Percentiles rank a stretch among this genome's conserved stretches.
These are phyloP conservation scores for Sarcophaga subvicina DNA, from an alignment of 2,888 invertebrate species.

Conservation along the genomic window DNA sequence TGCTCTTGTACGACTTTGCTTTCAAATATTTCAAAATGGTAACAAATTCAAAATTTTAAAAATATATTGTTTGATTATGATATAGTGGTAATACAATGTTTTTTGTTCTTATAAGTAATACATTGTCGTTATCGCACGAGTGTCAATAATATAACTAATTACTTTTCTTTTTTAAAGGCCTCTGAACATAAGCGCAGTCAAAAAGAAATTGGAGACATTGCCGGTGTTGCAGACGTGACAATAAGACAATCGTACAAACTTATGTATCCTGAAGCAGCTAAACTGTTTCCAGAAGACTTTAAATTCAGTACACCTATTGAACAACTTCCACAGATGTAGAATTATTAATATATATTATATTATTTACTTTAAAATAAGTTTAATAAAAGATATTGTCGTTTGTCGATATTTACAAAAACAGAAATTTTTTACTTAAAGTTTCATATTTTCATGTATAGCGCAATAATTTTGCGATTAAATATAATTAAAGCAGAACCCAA, in stretches of 20 bases:
- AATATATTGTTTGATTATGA: too few relatives aligned
- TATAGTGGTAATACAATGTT: too few relatives aligned
- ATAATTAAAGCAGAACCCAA: too few relatives aligned
- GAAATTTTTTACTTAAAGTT: too few relatives aligned
- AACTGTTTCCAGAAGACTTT: conserved; percentile 98
- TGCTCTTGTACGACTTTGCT: too few relatives aligned
- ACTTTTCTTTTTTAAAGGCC: conserved; percentile 83
- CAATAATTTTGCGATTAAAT: too few relatives aligned
- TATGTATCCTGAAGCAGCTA: conserved; percentile 96
- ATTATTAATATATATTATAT: background rate
- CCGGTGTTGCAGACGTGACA: conserved; percentile 99
- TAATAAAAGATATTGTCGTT: background rate
- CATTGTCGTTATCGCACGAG: too few relatives aligned
- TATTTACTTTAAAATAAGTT: background rate
- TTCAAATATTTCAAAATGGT: too few relatives aligned
- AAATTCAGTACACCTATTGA: conserved; percentile 97
- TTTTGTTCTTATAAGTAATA: too few relatives aligned
- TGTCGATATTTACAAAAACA: too few relatives aligned
- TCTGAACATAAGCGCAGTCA: conserved; percentile 97
- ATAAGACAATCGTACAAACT: conserved; percentile 98
- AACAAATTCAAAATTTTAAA: too few relatives aligned
- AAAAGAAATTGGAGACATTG: conserved; percentile 99
- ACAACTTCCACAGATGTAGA: conserved; percentile 92
- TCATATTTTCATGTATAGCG: too few relatives aligned
- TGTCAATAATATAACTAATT: background rate